phyloP scores from a whole-genome alignment of 2,113 vertebrate genomes.

The Lepidothrix coronata region DNA sequence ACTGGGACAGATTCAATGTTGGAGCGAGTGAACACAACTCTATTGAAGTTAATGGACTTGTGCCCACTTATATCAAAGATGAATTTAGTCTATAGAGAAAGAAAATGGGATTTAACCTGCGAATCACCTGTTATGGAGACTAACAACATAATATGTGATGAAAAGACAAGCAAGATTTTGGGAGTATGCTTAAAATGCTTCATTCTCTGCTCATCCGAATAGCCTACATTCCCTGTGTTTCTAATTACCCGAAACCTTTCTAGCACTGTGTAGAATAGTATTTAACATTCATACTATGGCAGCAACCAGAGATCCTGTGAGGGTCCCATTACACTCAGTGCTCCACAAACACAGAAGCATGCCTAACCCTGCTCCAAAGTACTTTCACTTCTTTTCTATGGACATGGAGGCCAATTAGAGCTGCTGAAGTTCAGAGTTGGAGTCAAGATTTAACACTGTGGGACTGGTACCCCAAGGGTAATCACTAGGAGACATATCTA shows the following conservation, averaged over 20 bases:
- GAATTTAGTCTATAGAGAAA: slow-evolving; percentile 40
- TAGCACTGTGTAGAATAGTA: background rate
- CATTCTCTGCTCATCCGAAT: background rate
- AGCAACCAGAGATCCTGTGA: slow-evolving; percentile 10
- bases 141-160: background rate
- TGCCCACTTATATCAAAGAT: slow-evolving; percentile 11
- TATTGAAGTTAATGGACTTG: slow-evolving; percentile 60
- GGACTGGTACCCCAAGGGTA: background rate
- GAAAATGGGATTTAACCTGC: slow-evolving; percentile 57
- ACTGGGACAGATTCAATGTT: slow-evolving; percentile 30
- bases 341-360: slow-evolving; percentile 22
- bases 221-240: slow-evolving; percentile 1
- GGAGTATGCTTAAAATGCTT: slow-evolving; percentile 7
- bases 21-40: slow-evolving; percentile 32
- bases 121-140: slow-evolving; percentile 39
- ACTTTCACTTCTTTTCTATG: background rate
- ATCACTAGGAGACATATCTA: background rate
- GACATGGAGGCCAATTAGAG: background rate
- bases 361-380: background rate
- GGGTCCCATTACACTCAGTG: background rate
- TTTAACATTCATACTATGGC: background rate
- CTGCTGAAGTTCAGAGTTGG: background rate
- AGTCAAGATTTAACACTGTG: background rate
- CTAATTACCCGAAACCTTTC: slow-evolving; percentile 2
- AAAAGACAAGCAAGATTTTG: slow-evolving; percentile 2